Evolutionary conservation across 1,140 invertebrate species (phyloP), one percentile per base, ranked within the genome.

Genomic region (Pygmarrhopalites habei): DNA sequence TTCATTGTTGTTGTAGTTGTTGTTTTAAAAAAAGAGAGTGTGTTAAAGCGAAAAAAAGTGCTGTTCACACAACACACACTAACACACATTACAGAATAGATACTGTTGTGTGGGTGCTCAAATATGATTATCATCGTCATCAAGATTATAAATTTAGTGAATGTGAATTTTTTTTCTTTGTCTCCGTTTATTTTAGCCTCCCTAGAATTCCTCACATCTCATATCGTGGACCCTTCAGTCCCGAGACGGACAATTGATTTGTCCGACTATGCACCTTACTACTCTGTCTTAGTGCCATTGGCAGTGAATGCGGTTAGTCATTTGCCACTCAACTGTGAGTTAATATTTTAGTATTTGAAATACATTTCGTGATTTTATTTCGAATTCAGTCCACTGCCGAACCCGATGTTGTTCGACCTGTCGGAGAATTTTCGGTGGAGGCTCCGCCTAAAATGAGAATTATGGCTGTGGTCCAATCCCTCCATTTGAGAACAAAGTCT

Each of bases 371-470:
- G n/a, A n/a, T n/a, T n/a, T n/a, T n/a, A n/a, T n/a, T n/a, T n/a
- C n/a, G n/a, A n/a, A n/a, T n/a, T n/a, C n/a, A 52, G n/a, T 19
- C 23, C 14, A 52, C 25, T 15, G 49, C 49, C 5, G 14, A 25
- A n/a, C 49, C 49, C 4, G 5, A 4, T 25, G 21, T 26, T 14
- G 49, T 52, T 21, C 25, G 25, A 26, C 49, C 49, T 5, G 49
- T 52, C 4, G 49, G 49, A 10, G 49, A 52, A 52, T 52, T 52
- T n/a, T 4, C 25, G 14, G 49, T 52, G 28, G 49, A 52, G n/a
- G 49, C 49, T 10, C 49, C 49, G n/a, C 23, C 25, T 7, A 28
- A 52, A 14, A 52, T 52, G 49, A 25, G 49, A 52, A 29, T 52
- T 2, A 52, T 52, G 49, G 49, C 49, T 52, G 49, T 52, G 28